Percentiles rank a stretch among this genome's conserved stretches.
These are phyloP conservation scores for Arenicola marina DNA, from an alignment of 2,888 invertebrate genomes.

Conservation along the genomic window DNA sequence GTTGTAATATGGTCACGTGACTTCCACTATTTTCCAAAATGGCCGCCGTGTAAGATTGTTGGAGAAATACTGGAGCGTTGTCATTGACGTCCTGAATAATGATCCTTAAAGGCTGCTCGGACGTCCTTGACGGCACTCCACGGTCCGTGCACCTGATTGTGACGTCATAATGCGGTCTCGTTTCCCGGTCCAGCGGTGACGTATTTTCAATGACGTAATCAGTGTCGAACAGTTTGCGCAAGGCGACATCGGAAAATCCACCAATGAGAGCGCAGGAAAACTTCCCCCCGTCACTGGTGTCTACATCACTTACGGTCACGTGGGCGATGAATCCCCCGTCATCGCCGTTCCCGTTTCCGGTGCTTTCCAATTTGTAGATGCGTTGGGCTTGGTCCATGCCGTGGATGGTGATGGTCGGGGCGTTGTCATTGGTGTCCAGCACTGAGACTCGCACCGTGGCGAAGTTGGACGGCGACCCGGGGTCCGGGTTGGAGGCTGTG, in stretches of 20 bases:
- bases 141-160: constrained; percentile 88
- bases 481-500: not conserved
- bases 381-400: not conserved
- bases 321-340: constrained; percentile 24
- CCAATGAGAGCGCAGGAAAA: constrained; percentile 16
- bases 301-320: constrained; percentile 18
- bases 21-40: constrained; percentile 64
- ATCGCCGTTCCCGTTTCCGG: not conserved
- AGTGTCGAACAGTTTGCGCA: constrained; percentile 16
- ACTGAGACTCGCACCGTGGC: not conserved
- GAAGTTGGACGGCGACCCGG: not conserved
- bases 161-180: constrained; percentile 72
- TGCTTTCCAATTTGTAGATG: constrained; percentile 9
- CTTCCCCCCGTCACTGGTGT: constrained; percentile 19
- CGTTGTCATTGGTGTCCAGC: constrained; percentile 5
- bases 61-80: constrained; percentile 90
- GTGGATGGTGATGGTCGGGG: constrained; percentile 1
- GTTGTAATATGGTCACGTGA: constrained; percentile 53
- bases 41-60: constrained; percentile 75
- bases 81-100: constrained; percentile 85
- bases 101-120: constrained; percentile 83
- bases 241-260: constrained; percentile 7
- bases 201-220: constrained; percentile 20
- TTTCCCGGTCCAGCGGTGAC: constrained; percentile 19
- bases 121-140: constrained; percentile 84